Evolutionary conservation across 2,888 invertebrate genomes (phyloP), one percentile per base, ranked within the genome.

Genomic region (Acleris laterana): DNA sequence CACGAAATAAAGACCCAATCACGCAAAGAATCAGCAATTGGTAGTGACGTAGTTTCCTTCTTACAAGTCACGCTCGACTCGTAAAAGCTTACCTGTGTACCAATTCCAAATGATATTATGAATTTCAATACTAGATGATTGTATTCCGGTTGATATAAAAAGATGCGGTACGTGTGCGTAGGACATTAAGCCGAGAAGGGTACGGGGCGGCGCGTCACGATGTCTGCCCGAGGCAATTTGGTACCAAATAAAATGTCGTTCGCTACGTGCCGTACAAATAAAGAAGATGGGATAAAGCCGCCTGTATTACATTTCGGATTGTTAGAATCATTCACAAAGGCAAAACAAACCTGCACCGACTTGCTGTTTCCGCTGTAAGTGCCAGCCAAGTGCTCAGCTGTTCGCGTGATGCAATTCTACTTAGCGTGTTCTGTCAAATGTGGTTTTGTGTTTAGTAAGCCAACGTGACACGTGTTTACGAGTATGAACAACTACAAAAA

Each of bases 231-330:
- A 88, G 88, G 91, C 92, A 93, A 93, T 93, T 93, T 90, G 83
- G 88, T 89, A 86, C 87, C 92, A 90, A 92, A 91, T 91, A 90
- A 90, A 92, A 91, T 91, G 91, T 92, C 91, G 88, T 84, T 84
- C 73, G 77, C 79, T 88, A 93, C 92, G 91, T 92, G 92, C 89
- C 84, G 78, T 79, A 89, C 90, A 89, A 89, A 90, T 90, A 91
- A 89, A 91, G 87, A 88, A 85, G 88, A 84, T 77, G 77, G 87
- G 83, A 89, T 88, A 84, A 86, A 87, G 81, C 83, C 80, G 74
- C 81, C 80, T 78, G 83, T 82, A 86, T 87, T 81, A 84, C 85
- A 82, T 80, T 77, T 80, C 78, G 80, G 83, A 83, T 81, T 81
- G 84, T 85, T 82, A 42, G 65, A 65, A 65, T 61, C 44, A 61